phyloP scores from a whole-genome alignment of 1,140 invertebrate genomes.

The Mactra quadrangularis region DNA sequence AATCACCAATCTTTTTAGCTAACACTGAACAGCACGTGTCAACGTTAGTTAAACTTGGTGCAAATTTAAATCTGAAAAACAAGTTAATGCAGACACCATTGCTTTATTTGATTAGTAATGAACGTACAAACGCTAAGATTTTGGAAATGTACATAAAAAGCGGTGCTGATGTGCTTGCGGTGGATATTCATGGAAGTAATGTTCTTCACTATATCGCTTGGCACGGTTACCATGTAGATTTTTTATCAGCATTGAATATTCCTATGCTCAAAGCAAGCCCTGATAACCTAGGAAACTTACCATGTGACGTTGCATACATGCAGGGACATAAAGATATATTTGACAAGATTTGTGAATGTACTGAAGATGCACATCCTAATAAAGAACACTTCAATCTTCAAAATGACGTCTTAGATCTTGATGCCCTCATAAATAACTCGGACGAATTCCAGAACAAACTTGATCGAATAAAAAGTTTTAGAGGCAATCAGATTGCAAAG shows the following conservation, averaged over 20 bases:
- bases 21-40: neutral
- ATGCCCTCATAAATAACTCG: neutral
- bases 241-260: neutral
- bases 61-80: neutral
- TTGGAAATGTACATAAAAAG: neutral
- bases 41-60: constrained; percentile 2
- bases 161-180: neutral
- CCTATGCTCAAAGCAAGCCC: neutral
- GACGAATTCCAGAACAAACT: neutral
- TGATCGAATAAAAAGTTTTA: neutral
- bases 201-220: constrained; percentile 23
- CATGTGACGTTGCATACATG: constrained; percentile 22
- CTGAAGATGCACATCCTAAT: neutral
- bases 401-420: neutral
- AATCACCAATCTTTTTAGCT: constrained; percentile 17
- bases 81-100: constrained; percentile 9
- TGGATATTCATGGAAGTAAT: constrained; percentile 9
- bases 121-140: neutral
- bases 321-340: constrained; percentile 15
- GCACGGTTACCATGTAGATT: constrained; percentile 20
- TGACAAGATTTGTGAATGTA: constrained; percentile 11
- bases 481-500: neutral
- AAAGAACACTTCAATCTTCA: constrained; percentile 6
- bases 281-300: constrained; percentile 4
- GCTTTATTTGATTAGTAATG: constrained; percentile 8